Evolutionary conservation across 1,140 invertebrate genomes (phyloP).

Genomic region (Drosophila murphyi): DNA sequence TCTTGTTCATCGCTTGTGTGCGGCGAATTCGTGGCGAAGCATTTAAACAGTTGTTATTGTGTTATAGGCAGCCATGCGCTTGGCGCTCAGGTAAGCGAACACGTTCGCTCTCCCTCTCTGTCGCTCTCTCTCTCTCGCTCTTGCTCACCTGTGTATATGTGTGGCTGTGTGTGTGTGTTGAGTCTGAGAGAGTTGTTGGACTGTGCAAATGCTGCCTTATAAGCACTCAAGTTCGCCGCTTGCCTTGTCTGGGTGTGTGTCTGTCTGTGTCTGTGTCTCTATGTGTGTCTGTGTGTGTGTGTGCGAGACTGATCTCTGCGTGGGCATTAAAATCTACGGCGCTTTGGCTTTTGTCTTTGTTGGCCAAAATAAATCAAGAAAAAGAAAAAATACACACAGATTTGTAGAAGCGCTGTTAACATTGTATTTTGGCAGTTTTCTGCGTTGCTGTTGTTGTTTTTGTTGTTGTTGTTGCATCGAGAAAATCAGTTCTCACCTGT

Average conservation of each 20-base stretch:
- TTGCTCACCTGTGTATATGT: conserved; percentile 28
- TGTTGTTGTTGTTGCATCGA: not conserved
- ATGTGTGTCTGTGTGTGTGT: not conserved
- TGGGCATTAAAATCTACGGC: conserved; percentile 63
- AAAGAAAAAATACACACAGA: conserved; percentile 16
- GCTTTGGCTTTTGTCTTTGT: conserved; percentile 72
- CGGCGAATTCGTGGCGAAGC: conserved; percentile 60
- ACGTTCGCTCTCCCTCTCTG: conserved; percentile 13
- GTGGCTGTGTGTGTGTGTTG: conserved; percentile 17
- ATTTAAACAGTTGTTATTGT: conserved; percentile 37
- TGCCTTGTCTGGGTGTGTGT: conserved; percentile 19
- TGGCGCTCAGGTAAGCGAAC: conserved; percentile 49
- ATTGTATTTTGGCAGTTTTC: conserved; percentile 47
- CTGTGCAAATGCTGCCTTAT: conserved; percentile 72
- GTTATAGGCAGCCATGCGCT: conserved; percentile 12
- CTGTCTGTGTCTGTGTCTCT: not conserved
- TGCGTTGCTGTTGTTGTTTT: not conserved
- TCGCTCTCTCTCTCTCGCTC: conserved; percentile 17
- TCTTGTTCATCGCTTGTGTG: not conserved
- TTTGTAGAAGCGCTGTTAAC: conserved; percentile 70
- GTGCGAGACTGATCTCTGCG: conserved; percentile 64
- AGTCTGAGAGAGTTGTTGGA: conserved; percentile 32
- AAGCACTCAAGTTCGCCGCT: conserved; percentile 72
- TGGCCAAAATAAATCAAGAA: conserved; percentile 39
- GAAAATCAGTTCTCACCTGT: conserved; percentile 36